Base-by-base conservation (phyloP, 2,888 invertebrate species). In the Coenonympha arcania region DNA sequence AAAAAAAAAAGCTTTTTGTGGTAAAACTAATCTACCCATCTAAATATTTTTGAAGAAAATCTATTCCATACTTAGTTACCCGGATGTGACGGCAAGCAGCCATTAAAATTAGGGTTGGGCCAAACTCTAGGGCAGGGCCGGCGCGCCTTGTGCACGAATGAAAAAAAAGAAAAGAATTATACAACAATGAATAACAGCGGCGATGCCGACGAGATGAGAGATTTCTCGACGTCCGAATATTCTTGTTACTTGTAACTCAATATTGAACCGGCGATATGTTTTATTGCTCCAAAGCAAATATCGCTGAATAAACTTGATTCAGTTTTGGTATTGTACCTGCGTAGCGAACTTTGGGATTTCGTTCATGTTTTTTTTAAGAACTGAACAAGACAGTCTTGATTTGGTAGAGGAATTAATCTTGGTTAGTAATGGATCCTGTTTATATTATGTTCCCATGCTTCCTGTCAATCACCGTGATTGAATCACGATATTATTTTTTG, bases 81-180 rank as follows among this genome's bases (percentile, higher is more conserved):
- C 81, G 83, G 84, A 85, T 81, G 76, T 83, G 74, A 69, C 69
- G 71, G 67, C 65, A 62, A 79, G 85, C 85, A 80, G 87, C 87
- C 87, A 87, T 87, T 86, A 86, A 85, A 86, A 83, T 86, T 86
- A 85, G 86, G 87, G 87, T 79, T 85, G 87, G 85, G 85, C 84
- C 73, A 76, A 72, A 66, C 74, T 70, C 79, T 82, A 82, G 83
- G 83, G 86, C 75, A 75, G 80, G 81, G 79, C 80, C 76, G 71
- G 68, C 78, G 75, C 76, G 77, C 79, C 78, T 67, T 69, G 64
- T 69, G 69, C 69, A 60, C 72, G 65, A 60, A 59, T 58, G 60
- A 59, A 69, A 69, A 75, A 77, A 78, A 75, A 69, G 62, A 66
- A 67, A 63, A 66, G 73, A 79, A 73, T 73, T 64, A 68, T 61